phyloP scores from a whole-genome alignment of 2,797 vertebrate genomes.

The Heterohyrax brucei region DNA sequence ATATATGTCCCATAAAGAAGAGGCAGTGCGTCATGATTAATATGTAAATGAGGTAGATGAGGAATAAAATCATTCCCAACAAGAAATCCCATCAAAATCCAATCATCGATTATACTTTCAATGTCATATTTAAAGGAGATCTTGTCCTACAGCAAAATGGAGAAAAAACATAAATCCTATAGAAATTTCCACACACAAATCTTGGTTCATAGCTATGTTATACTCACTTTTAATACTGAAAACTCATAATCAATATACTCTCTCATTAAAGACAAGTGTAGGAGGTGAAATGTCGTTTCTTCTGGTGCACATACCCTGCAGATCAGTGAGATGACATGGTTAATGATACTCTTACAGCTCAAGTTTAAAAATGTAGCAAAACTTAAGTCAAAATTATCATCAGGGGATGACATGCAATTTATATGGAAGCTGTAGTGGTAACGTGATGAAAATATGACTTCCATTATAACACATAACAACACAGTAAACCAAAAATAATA shows the following conservation, averaged over 20 bases:
- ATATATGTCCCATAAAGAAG: slow-evolving; percentile 98
- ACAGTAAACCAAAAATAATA: slow-evolving; percentile 67
- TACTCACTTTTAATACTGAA: slow-evolving; percentile 95
- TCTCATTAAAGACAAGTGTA: slow-evolving; percentile 99
- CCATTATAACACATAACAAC: slow-evolving; percentile 51
- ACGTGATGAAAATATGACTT: slow-evolving; percentile 42
- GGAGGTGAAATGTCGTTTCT: slow-evolving; percentile 98
- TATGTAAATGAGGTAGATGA: slow-evolving; percentile 99
- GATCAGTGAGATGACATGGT: slow-evolving; percentile 83
- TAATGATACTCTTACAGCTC: slow-evolving; percentile 81
- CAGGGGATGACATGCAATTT: slow-evolving; percentile 52
- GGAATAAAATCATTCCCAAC: slow-evolving; percentile 99
- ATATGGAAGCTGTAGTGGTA: slow-evolving; percentile 12
- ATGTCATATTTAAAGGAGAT: slow-evolving; percentile 96
- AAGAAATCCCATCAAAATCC: slow-evolving; percentile 99
- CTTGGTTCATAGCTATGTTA: background rate
- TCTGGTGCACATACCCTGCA: slow-evolving; percentile 97
- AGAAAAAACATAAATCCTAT: slow-evolving; percentile 63
- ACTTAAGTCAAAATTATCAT: slow-evolving; percentile 73
- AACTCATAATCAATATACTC: slow-evolving; percentile 99
- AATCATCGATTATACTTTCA: slow-evolving; percentile 99
- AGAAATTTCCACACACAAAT: slow-evolving; percentile 38
- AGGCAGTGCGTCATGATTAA: slow-evolving; percentile 98
- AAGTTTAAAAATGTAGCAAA: slow-evolving; percentile 70
- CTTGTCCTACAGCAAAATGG: slow-evolving; percentile 90